Conservation (phyloP, 2,113 vertebrate genomes). For the Chunga burmeisteri region DNA sequence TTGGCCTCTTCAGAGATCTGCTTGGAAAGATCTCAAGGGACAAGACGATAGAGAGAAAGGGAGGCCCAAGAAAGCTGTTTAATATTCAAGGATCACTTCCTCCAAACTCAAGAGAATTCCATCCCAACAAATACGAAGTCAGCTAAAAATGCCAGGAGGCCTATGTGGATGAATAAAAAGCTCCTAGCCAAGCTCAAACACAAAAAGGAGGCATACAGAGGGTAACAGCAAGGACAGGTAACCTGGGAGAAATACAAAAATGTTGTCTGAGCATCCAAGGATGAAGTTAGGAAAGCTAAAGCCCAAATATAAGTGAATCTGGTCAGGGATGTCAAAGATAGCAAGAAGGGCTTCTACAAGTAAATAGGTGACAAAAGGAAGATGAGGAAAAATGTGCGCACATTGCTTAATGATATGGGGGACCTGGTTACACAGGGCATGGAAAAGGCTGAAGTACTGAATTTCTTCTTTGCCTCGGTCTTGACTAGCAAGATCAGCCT, state of each 20-base stretch:
- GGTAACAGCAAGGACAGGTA: background rate
- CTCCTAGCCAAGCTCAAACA: background rate
- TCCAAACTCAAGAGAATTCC: background rate
- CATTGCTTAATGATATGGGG: background rate
- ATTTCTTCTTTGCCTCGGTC: background rate
- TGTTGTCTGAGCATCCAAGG: accelerated
- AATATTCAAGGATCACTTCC: background rate
- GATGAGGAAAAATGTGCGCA: background rate
- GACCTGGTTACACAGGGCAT: background rate
- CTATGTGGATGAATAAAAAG: background rate
- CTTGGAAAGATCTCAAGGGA: background rate
- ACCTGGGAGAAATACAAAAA: background rate
- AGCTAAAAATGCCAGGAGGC: background rate
- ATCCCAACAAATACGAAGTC: background rate
- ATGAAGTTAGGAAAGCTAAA: background rate
- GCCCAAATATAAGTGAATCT: background rate
- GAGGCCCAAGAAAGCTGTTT: background rate
- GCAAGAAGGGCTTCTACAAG: background rate
- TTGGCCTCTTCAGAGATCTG: background rate
- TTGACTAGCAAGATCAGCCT: background rate
- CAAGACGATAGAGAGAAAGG: background rate
- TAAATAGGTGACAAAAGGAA: background rate
- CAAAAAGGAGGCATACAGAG: background rate
- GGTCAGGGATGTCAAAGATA: background rate
- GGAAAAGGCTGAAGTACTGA: background rate